Evolutionary conservation across 1,140 invertebrate genomes (phyloP).

Genomic region (Meloidogyne hapla): DNA sequence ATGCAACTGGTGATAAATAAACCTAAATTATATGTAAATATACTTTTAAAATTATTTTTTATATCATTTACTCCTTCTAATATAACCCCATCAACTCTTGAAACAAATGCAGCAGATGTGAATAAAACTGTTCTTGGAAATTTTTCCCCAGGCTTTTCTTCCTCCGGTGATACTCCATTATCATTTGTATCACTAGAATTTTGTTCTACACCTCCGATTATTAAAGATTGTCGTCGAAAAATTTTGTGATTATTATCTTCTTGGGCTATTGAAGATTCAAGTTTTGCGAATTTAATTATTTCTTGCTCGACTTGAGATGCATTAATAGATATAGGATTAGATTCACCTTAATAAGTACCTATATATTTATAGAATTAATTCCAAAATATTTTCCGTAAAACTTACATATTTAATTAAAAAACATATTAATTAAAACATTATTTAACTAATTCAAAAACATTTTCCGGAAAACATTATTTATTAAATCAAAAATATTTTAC

Average conservation of each 20-base stretch:
- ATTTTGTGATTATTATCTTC: neutral
- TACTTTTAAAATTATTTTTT: neutral
- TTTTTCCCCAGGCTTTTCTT: neutral
- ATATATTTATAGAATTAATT: no score
- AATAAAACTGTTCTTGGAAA: neutral
- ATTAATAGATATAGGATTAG: neutral
- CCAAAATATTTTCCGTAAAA: no score
- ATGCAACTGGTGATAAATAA: constrained; percentile 34
- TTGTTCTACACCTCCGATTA: neutral
- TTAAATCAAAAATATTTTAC: no score
- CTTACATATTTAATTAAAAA: no score
- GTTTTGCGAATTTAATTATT: neutral
- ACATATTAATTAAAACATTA: no score
- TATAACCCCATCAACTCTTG: constrained; percentile 2
- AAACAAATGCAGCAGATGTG: neutral
- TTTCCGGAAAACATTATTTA: no score
- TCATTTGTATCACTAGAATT: neutral
- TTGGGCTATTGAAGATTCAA: neutral
- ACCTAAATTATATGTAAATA: neutral
- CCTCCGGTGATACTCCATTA: neutral
- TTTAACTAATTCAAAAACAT: no score
- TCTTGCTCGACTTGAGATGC: neutral
- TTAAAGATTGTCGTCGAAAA: neutral
- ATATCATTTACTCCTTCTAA: neutral
- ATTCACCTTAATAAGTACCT: neutral